Percentiles rank a stretch among this genome's conserved stretches.
These are phyloP conservation scores for Calephelis perditalis DNA, from an alignment of 2,888 invertebrate genomes.

Conservation along the genomic window DNA sequence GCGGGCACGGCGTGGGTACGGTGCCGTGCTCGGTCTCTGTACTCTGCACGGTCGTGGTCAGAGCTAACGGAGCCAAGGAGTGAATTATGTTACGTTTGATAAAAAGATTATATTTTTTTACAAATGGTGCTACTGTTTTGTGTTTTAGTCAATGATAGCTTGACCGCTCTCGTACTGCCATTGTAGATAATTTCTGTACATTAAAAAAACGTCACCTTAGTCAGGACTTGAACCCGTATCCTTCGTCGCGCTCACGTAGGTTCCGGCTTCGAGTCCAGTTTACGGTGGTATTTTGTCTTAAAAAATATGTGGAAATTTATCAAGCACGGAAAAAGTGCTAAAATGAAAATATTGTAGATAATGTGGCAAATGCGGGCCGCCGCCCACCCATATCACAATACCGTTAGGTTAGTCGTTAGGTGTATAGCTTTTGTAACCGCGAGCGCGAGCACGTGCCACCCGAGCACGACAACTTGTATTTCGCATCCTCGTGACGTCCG, in stretches of 20 bases:
- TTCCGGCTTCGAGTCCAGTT: conserved; percentile 28
- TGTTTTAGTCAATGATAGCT: conserved; percentile 68
- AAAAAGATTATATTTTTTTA: conserved; percentile 66
- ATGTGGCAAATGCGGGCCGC: conserved; percentile 27
- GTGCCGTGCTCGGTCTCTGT: background rate
- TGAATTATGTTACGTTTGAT: conserved; percentile 47
- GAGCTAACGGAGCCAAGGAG: conserved; percentile 31
- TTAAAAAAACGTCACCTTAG: too few relatives aligned
- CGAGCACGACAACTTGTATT: conserved; percentile 21
- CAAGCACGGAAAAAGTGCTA: conserved; percentile 4
- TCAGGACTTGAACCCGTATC: background rate
- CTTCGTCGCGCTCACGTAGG: conserved; percentile 29
- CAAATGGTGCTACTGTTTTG: conserved; percentile 75
- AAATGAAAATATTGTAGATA: too few relatives aligned
- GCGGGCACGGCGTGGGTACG: background rate
- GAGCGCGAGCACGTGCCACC: background rate
- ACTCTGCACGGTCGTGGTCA: conserved; percentile 23
- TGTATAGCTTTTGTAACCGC: conserved; percentile 67
- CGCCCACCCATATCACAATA: conserved; percentile 30
- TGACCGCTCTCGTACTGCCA: conserved; percentile 59
- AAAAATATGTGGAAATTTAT: too few relatives aligned
- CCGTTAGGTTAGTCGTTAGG: conserved; percentile 39
- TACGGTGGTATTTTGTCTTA: conserved; percentile 18
- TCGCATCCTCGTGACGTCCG: conserved; percentile 34
- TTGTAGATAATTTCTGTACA: conserved; percentile 32